Evolutionary conservation across 1,140 invertebrate species (phyloP).

Genomic region (Hycleus cichorii): DNA sequence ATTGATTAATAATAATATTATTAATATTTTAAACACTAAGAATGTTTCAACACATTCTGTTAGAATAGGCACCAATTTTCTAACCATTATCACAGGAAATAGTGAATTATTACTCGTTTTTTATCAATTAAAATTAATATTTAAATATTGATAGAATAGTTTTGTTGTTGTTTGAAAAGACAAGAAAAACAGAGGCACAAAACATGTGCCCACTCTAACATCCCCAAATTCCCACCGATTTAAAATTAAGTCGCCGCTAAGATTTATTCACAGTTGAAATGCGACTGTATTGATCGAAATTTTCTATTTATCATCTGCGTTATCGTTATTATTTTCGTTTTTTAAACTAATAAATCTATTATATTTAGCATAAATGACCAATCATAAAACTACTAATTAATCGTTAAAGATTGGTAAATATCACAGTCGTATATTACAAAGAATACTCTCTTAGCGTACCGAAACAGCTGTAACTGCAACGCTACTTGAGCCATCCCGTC

Average conservation of each 20-base stretch:
- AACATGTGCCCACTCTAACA: conserved; percentile 31
- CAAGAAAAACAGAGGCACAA: conserved; percentile 18
- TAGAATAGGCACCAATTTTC: conserved; percentile 34
- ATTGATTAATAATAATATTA: background rate
- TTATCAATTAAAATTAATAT: background rate
- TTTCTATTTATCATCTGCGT: background rate
- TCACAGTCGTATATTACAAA: conserved; percentile 34
- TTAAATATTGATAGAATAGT: background rate
- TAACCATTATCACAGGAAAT: conserved; percentile 32
- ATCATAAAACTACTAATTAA: conserved; percentile 10
- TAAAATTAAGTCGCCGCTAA: conserved; percentile 22
- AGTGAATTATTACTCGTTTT: conserved; percentile 1
- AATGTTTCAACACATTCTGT: conserved; percentile 26
- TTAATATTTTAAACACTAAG: conserved; percentile 2
- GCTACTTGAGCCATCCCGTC: conserved; percentile 24
- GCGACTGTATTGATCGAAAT: conserved; percentile 18
- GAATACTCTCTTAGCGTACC: conserved; percentile 37
- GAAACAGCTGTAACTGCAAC: conserved; percentile 38
- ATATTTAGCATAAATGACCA: conserved; percentile 5
- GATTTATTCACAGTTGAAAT: conserved; percentile 25
- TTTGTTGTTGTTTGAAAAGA: background rate
- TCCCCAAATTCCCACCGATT: conserved; percentile 2
- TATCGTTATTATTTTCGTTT: conserved; percentile 12
- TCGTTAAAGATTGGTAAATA: conserved; percentile 32
- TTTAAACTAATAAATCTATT: background rate